Evolutionary conservation across 1,140 invertebrate genomes (phyloP).

Genomic region (Asobara japonica): DNA sequence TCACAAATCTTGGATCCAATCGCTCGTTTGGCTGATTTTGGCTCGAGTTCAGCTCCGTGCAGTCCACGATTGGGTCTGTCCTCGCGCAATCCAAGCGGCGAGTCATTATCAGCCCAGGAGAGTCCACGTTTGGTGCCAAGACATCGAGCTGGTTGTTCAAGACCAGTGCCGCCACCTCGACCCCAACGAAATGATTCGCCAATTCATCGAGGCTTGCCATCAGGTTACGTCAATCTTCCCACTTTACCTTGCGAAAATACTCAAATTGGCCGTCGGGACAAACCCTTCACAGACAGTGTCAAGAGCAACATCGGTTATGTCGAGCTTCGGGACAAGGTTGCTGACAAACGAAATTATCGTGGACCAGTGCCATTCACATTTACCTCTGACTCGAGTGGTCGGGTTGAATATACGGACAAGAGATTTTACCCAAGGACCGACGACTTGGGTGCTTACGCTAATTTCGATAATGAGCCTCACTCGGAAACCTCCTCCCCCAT

Average conservation of each 20-base stretch:
- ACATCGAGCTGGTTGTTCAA: constrained; percentile 55
- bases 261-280: constrained; percentile 54
- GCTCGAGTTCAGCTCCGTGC: constrained; percentile 67
- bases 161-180: constrained; percentile 65
- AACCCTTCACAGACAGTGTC: constrained; percentile 51
- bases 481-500: constrained; percentile 29
- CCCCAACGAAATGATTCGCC: constrained; percentile 49
- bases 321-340: constrained; percentile 49
- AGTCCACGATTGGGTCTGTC: constrained; percentile 57
- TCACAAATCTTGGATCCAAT: constrained; percentile 84
- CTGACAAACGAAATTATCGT: constrained; percentile 49
- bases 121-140: constrained; percentile 76
- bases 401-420: constrained; percentile 60
- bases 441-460: constrained; percentile 18
- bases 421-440: constrained; percentile 28
- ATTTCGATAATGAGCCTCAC: constrained; percentile 39
- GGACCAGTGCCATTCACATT: constrained; percentile 45
- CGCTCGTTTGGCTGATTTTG: constrained; percentile 69
- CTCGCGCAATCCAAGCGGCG: constrained; percentile 38
- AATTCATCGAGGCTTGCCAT: constrained; percentile 55
- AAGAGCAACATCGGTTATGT: constrained; percentile 56
- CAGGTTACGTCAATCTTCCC: constrained; percentile 64
- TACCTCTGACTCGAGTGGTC: constrained; percentile 59
- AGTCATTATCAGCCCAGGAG: constrained; percentile 64
- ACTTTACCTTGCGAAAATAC: constrained; percentile 62